Percentiles rank a stretch among this genome's conserved stretches.
Evolutionary conservation across 1,140 invertebrate genomes (phyloP).

Genomic region (Trichogramma pretiosum): DNA sequence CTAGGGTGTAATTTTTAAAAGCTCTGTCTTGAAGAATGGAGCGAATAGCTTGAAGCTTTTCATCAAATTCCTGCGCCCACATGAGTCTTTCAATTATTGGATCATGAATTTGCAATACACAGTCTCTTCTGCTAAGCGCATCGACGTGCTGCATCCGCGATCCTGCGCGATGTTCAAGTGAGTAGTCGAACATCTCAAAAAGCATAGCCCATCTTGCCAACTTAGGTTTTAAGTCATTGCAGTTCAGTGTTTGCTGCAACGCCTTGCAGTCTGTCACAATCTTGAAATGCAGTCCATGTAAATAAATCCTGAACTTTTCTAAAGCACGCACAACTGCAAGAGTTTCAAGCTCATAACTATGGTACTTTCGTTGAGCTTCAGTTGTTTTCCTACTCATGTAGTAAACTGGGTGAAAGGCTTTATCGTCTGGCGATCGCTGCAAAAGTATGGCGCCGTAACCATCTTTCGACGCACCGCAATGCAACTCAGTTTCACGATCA

Average conservation of each 20-base stretch:
- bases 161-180: not conserved
- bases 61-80: not conserved
- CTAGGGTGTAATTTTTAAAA: not conserved
- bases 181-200: not conserved
- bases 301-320: not conserved
- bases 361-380: not conserved
- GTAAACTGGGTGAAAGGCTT: not conserved
- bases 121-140: not conserved
- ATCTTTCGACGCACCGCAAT: not conserved
- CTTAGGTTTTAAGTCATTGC: not conserved
- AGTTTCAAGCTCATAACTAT: not conserved
- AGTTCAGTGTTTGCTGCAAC: not conserved
- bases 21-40: not conserved
- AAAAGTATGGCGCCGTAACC: not conserved
- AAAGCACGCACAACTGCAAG: not conserved
- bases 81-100: not conserved
- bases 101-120: not conserved
- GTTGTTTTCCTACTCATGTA: not conserved
- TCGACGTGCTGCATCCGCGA: not conserved
- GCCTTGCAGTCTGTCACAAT: not conserved
- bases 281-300: not conserved
- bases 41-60: not conserved
- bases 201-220: not conserved
- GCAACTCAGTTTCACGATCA: conserved; percentile 2
- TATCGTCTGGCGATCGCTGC: not conserved